Base-by-base conservation (phyloP, 2,888 invertebrate genomes). In the Calephelis perditalis region DNA sequence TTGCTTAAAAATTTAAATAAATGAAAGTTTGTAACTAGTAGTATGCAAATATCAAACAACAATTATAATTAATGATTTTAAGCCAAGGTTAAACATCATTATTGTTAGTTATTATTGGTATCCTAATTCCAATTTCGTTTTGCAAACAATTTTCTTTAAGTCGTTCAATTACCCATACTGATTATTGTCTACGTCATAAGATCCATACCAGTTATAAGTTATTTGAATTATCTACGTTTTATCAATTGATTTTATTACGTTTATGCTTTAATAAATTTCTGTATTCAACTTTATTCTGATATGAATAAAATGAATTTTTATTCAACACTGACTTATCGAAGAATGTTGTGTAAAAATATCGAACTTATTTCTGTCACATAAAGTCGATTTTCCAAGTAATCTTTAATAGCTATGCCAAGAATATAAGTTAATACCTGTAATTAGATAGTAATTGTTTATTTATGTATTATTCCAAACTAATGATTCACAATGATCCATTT, bases 381-480 rank as follows among this genome's bases (percentile, higher is more conserved):
- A 49, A 26, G 49, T 9, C 26, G 49, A 49, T 26, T 49, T 49
- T 49, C 26, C 49, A 26, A 8, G 12, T 10, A 10, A 26, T 47
- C 7, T 10, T 8, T 49, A 49, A 9, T 26, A 49, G 49, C 26
- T 49, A 49, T 49, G 26, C 26, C 49, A 49, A 49, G 49, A 15
- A 49, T 12, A 26, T 49, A 49, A 49, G 49, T 9, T 26, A 49
- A 49, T 49, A 49, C 9, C 15, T 49, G 26, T 49, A 49, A 49
- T 49, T 49, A 26, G 15, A 26, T 9, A 49, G 26, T 26, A 49
- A 47, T 49, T 10, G 26, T 49, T 49, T 9, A 49, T 49, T 49
- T 9, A 49, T 26, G 12, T 49, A 49, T 26, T 49, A 49, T 49
- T 49, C 49, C 15, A 49, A 49, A 12, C 49, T 49, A 15, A 49